Conservation (phyloP, 1,140 invertebrate genomes). For the Drosophila athabasca region DNA sequence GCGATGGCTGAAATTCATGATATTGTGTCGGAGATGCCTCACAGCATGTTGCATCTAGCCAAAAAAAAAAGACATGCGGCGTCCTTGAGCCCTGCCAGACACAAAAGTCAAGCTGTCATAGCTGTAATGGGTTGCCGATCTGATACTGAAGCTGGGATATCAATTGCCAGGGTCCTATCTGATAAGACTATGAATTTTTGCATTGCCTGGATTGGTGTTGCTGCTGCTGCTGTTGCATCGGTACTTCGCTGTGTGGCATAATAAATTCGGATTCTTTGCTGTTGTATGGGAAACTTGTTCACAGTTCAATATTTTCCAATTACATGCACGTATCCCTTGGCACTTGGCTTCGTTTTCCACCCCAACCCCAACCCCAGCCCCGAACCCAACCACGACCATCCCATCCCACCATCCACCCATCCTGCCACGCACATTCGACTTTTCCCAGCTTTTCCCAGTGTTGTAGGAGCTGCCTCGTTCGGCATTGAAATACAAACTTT, state of each 20-base stretch:
- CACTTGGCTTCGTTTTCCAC: constrained; percentile 17
- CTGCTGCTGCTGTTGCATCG: constrained; percentile 15
- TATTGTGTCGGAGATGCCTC: too few relatives aligned
- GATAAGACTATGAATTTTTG: constrained; percentile 24
- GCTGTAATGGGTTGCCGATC: background rate
- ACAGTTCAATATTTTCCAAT: constrained; percentile 75
- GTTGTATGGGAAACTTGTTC: constrained; percentile 45
- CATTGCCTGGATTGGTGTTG: constrained; percentile 22
- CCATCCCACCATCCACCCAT: background rate
- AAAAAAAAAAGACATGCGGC: background rate
- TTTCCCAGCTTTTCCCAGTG: background rate
- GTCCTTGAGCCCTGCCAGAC: constrained; percentile 3
- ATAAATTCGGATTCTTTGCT: constrained; percentile 52
- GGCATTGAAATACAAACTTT: constrained; percentile 75
- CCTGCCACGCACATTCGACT: constrained; percentile 19
- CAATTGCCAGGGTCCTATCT: constrained; percentile 4
- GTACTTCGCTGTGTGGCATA: constrained; percentile 35
- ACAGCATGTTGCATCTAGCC: too few relatives aligned
- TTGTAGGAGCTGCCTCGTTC: constrained; percentile 33
- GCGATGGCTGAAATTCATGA: too few relatives aligned
- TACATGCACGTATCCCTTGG: constrained; percentile 66
- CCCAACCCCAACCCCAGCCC: constrained; percentile 5
- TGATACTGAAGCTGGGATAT: constrained; percentile 6
- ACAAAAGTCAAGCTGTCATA: background rate
- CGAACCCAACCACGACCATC: too few relatives aligned